Conservation (phyloP, 2,113 vertebrate genomes). For the Gymnocephalus cernua region DNA sequence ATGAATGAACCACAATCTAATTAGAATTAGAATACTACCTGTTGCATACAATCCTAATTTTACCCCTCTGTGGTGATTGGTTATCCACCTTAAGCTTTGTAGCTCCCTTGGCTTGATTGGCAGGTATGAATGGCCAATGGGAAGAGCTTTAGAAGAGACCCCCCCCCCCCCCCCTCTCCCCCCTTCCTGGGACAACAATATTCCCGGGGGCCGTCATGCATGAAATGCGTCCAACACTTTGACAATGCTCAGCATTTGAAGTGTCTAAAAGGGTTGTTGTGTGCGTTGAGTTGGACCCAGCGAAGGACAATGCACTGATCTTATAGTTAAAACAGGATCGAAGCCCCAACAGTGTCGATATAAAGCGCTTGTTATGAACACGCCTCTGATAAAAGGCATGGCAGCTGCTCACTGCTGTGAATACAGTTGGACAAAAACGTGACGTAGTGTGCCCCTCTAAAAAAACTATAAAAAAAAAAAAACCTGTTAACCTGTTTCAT, state of each 20-base stretch:
- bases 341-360: slow-evolving; percentile 13
- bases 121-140: slow-evolving; percentile 28
- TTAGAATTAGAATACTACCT: slow-evolving; percentile 41
- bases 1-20: slow-evolving; percentile 43
- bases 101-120: slow-evolving; percentile 39
- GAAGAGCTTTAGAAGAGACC: slow-evolving; percentile 3
- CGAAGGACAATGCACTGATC: slow-evolving; percentile 66
- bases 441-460: neutral
- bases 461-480: neutral
- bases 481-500: slow-evolving; percentile 17
- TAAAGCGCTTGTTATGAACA: slow-evolving; percentile 55
- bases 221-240: slow-evolving; percentile 84
- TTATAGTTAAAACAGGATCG: slow-evolving; percentile 67
- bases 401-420: slow-evolving; percentile 33
- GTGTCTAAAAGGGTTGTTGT: slow-evolving; percentile 78
- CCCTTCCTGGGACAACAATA: neutral
- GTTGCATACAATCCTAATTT: slow-evolving; percentile 50
- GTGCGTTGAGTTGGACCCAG: slow-evolving; percentile 44
- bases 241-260: slow-evolving; percentile 81
- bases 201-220: slow-evolving; percentile 55
- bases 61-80: slow-evolving; percentile 8
- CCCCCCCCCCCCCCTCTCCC: too few relatives aligned
- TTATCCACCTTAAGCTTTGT: slow-evolving; percentile 17
- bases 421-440: slow-evolving; percentile 37
- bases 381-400: slow-evolving; percentile 24